Evolutionary conservation across 2,888 invertebrate species (phyloP), one percentile per base, ranked within the genome.

Genomic region (Protophormia terraenovae): DNA sequence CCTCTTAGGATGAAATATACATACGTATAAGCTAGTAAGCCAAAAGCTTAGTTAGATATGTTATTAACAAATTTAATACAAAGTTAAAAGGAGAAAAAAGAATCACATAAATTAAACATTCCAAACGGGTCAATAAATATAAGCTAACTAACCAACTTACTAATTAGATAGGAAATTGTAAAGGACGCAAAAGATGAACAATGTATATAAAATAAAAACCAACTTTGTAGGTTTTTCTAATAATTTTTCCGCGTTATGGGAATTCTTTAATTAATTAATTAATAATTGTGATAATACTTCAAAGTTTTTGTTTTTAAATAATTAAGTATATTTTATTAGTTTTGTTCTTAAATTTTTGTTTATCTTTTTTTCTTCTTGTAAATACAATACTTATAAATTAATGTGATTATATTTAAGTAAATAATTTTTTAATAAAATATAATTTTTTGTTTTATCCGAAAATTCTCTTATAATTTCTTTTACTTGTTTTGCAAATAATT

Each of bases 31-130:
- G 85, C 84, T 87, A 88, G 76, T 50, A 88, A 86, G 87, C 90
- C 90, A 90, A 90, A 90, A 83, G 64, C 82, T 83, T 60, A 55
- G 29, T 55, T 67, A 83, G 53, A 41, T 69, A 80, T 14, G 10
- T 10, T 45, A 47, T 66, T 55, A 35, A 47, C 16, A 55, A 24
- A 47, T 32, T 64, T 45, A 32, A 60, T 50, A 8, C 6, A 5
- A 10, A 32, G n/a, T n/a, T n/a, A n/a, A n/a, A n/a, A n/a, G n/a
- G n/a, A n/a, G n/a, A n/a, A n/a, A n/a, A n/a, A n/a, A n/a, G n/a
- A 32, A 16, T 1, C 16, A 12, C n/a, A 35, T 3, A 24, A 12
- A 22, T n/a, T n/a, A 79, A 32, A 55, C 45, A 77, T 76, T 77
- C 55, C 55, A 47, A 71, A 83, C 76, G 55, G 64, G 71, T 76